A percentile compares a stretch with the other conserved stretches of the same genome.
phyloP scores from a whole-genome alignment of 2,888 invertebrate genomes.

The Malthinus seriepunctatus region DNA sequence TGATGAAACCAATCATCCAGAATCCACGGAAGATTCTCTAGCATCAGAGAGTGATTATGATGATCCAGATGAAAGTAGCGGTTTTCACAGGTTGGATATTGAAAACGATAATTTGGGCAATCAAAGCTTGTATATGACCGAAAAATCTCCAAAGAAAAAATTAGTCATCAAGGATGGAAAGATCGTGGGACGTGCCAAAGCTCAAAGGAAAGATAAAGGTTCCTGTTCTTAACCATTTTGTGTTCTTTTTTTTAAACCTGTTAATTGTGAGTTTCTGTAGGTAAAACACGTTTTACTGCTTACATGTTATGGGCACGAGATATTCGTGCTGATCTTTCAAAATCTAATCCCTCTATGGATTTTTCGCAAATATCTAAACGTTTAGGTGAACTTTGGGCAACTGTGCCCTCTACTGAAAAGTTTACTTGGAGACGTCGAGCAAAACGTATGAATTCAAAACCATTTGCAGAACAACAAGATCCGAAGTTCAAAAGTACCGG shows the following conservation, averaged over 20 bases:
- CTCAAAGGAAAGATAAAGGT: constrained; percentile 63
- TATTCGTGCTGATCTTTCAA: constrained; percentile 72
- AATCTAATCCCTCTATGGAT: constrained; percentile 77
- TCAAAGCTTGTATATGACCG: constrained; percentile 75
- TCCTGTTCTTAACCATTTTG: constrained; percentile 15
- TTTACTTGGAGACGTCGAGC: constrained; percentile 82
- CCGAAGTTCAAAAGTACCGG: constrained; percentile 22
- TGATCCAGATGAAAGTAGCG: constrained; percentile 49
- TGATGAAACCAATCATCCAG: constrained; percentile 44
- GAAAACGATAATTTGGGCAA: constrained; percentile 51
- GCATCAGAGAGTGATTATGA: constrained; percentile 41
- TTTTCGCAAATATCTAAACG: constrained; percentile 82
- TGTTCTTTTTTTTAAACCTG: constrained; percentile 7
- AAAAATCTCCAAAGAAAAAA: constrained; percentile 77
- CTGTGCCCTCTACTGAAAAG: constrained; percentile 69
- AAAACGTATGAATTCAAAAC: constrained; percentile 58
- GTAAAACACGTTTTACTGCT: constrained; percentile 79
- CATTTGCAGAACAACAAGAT: constrained; percentile 34
- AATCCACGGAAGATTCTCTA: constrained; percentile 48
- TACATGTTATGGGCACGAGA: constrained; percentile 92
- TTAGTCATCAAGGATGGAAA: constrained; percentile 68
- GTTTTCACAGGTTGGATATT: constrained; percentile 58
- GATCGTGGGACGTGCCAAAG: constrained; percentile 72
- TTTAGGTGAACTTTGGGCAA: constrained; percentile 87
- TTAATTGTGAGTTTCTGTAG: constrained; percentile 40